Evolutionary conservation across 2,797 vertebrate species (phyloP), one percentile per base, ranked within the genome.

Genomic region (Iguana delicatissima): DNA sequence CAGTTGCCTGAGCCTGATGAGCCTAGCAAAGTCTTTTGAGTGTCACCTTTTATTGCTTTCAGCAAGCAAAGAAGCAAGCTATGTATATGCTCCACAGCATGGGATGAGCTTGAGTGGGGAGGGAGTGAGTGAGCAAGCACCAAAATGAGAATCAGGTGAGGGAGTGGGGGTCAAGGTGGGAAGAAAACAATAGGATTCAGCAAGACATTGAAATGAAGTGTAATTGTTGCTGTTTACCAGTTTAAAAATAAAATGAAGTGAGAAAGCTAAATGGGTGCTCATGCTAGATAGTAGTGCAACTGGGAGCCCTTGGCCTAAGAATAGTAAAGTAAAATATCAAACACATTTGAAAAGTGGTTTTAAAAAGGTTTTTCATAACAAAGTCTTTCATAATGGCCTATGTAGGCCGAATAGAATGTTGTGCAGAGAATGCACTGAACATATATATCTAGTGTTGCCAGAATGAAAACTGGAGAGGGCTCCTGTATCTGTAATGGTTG

Each of bases 271-370:
- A 57, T 90, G 80, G 59, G 5, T 76, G 12, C 22, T 80, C 50
- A 72, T 82, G 72, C 6, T 87, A n/a, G 57, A 52, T 6, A 26
- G 80, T 76, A 73, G 57, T 69, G 57, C 62, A 87, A n/a, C 57
- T 91, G 80, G 80, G 59, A 83, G 57, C 24, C 13, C 46, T 83
- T 90, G 32, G 81, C 59, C 13, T 91, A 57, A 22, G 26, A 79
- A 84, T 62, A n/a, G 35, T 81, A 59, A 76, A 32, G 8, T 59
- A 57, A 87, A 52, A 87, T 16, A n/a, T n/a, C 38, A 46, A 73
- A 59, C 32, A 1, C 59, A 4, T 77, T 64, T 55, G 20, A 42
- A 64, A 79, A 62, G 59, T 50, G 35, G 18, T 52, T 18, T 42
- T 7, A 62, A 89, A 80, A 57, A 55, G 12, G 1, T 10, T 24